Conservation (phyloP, 2,888 invertebrate genomes). For the Troilus luridus region DNA sequence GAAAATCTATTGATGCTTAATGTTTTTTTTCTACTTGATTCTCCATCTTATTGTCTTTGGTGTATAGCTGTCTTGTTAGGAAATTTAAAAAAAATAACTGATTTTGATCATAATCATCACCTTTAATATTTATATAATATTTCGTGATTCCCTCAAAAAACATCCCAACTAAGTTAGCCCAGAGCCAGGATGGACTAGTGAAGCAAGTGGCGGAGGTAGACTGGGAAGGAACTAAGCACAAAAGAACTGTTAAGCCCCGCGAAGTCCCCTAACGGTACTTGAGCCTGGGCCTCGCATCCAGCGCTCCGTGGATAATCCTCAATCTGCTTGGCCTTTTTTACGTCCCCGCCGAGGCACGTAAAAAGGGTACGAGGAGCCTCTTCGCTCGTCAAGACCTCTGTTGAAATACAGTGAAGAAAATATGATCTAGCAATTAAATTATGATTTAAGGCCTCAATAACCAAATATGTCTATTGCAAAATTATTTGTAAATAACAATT, state of each 20-base stretch:
- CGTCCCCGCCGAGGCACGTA: background rate
- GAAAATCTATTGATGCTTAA: too few relatives aligned
- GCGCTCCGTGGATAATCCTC: slow-evolving; percentile 25
- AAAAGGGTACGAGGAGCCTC: background rate
- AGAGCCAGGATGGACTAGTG: background rate
- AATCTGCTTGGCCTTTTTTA: slow-evolving; percentile 9
- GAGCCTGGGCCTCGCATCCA: background rate
- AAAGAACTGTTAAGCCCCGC: slow-evolving; percentile 45
- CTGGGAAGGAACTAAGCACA: background rate
- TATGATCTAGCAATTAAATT: background rate
- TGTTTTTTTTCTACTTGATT: too few relatives aligned
- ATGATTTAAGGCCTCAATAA: background rate
- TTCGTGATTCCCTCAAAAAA: background rate
- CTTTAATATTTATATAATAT: background rate
- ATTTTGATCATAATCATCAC: too few relatives aligned
- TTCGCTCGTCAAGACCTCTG: background rate
- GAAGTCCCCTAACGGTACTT: slow-evolving; percentile 30
- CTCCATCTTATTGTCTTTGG: too few relatives aligned
- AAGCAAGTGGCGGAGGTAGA: background rate
- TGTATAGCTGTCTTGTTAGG: too few relatives aligned
- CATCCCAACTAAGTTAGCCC: background rate
- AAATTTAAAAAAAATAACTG: too few relatives aligned
- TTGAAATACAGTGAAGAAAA: background rate
- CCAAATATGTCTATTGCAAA: too few relatives aligned
- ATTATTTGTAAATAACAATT: too few relatives aligned